These are phyloP conservation scores for Phocides pigmalion DNA, from an alignment of 1,140 invertebrate species.

Conservation along the genomic window DNA sequence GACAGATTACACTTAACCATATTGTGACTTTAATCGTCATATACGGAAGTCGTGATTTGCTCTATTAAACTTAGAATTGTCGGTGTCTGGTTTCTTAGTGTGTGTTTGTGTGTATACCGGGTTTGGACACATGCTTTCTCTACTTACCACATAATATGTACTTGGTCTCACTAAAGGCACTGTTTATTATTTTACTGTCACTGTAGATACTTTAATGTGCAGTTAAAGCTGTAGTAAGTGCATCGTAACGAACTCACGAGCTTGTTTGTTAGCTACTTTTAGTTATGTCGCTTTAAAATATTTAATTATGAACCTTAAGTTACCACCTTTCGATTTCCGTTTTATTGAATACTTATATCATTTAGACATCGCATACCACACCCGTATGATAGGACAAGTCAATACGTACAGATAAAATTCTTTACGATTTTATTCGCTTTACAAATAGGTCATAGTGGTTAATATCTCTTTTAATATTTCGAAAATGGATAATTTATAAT, in stretches of 20 bases:
- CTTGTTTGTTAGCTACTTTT: conserved; percentile 2
- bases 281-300: neutral
- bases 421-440: conserved; percentile 8
- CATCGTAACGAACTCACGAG: neutral
- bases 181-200: conserved; percentile 29
- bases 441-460: neutral
- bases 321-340: neutral
- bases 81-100: conserved; percentile 42
- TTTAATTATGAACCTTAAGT: neutral
- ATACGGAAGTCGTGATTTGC: conserved; percentile 58
- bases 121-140: conserved; percentile 52
- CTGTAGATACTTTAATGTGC: neutral
- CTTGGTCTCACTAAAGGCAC: conserved; percentile 23
- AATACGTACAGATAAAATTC: conserved; percentile 21
- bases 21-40: conserved; percentile 40
- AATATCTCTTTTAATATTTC: neutral
- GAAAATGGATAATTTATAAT: too few relatives aligned
- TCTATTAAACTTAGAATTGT: conserved; percentile 64
- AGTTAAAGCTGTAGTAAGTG: conserved; percentile 1
- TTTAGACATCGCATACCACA: conserved; percentile 7
- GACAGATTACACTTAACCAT: conserved; percentile 28
- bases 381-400: conserved; percentile 18
- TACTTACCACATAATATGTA: conserved; percentile 40
- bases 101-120: conserved; percentile 34
- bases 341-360: neutral